These are phyloP conservation scores for Sepiola atlantica DNA, from an alignment of 2,888 invertebrate genomes.

Conservation along the genomic window DNA sequence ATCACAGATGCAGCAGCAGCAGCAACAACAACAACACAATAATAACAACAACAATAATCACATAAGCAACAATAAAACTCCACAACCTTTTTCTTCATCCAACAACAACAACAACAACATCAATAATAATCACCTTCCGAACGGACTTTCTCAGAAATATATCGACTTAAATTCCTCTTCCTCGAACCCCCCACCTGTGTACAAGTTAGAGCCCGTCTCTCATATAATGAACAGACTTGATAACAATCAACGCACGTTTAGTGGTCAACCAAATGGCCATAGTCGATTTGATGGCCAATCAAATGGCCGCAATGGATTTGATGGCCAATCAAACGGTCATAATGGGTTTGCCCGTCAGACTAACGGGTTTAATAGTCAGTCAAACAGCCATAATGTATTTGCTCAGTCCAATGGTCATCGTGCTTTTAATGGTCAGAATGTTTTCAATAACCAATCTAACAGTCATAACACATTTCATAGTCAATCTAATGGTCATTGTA, in stretches of 20 bases:
- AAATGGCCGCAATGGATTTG: conserved; percentile 49
- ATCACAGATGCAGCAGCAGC: not conserved
- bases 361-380: conserved; percentile 48
- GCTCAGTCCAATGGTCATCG: conserved; percentile 75
- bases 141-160: conserved; percentile 76
- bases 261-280: not conserved
- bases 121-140: not conserved
- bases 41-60: conserved; percentile 49
- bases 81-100: conserved; percentile 34
- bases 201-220: conserved; percentile 83
- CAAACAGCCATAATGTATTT: conserved; percentile 41
- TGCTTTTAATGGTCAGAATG: not conserved
- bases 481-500: conserved; percentile 40
- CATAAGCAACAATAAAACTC: conserved; percentile 51
- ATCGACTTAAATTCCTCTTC: conserved; percentile 82
- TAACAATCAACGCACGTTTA: conserved; percentile 47
- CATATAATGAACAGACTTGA: conserved; percentile 77
- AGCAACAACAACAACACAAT: conserved; percentile 46
- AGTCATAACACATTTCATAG: not conserved
- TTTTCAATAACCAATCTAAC: not conserved
- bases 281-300: conserved; percentile 50
- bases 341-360: conserved; percentile 48
- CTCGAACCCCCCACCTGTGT: conserved; percentile 77
- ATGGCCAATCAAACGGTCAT: conserved; percentile 46
- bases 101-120: conserved; percentile 40